These are phyloP conservation scores for Tyto alba DNA, from an alignment of 2,113 vertebrate genomes.

Conservation along the genomic window DNA sequence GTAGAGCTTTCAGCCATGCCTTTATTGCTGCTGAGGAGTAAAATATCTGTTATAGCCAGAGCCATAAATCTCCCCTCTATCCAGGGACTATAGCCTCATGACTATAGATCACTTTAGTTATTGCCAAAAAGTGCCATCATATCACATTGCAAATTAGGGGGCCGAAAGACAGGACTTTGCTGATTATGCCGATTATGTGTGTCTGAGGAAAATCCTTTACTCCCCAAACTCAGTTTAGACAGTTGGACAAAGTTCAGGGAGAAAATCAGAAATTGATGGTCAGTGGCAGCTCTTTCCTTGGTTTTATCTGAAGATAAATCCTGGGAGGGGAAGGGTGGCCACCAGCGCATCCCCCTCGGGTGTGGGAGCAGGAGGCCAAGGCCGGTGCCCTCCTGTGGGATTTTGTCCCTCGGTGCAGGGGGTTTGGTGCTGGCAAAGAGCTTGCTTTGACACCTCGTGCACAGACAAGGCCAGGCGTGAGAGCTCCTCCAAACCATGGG, in stretches of 20 bases:
- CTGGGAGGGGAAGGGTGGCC: too few relatives aligned
- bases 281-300: background rate
- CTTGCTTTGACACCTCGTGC: background rate
- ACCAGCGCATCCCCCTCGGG: fast-evolving
- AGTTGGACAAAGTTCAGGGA: conserved; percentile 5
- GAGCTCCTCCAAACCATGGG: background rate
- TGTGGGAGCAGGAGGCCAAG: fast-evolving
- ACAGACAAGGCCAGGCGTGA: fast-evolving
- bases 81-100: conserved; percentile 12
- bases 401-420: too few relatives aligned
- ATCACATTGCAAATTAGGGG: conserved; percentile 55
- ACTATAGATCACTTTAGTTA: conserved; percentile 52
- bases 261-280: background rate
- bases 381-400: fast-evolving
- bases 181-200: background rate
- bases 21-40: conserved; percentile 64
- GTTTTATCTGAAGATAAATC: background rate
- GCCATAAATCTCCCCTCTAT: conserved; percentile 62
- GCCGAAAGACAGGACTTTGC: background rate
- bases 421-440: background rate
- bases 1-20: conserved; percentile 66
- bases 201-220: conserved; percentile 14
- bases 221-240: background rate
- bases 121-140: conserved; percentile 51
- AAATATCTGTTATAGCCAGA: conserved; percentile 60